Evolutionary conservation across 2,797 vertebrate species (phyloP), one percentile per base, ranked within the genome.

Genomic region (Amblyraja radiata): DNA sequence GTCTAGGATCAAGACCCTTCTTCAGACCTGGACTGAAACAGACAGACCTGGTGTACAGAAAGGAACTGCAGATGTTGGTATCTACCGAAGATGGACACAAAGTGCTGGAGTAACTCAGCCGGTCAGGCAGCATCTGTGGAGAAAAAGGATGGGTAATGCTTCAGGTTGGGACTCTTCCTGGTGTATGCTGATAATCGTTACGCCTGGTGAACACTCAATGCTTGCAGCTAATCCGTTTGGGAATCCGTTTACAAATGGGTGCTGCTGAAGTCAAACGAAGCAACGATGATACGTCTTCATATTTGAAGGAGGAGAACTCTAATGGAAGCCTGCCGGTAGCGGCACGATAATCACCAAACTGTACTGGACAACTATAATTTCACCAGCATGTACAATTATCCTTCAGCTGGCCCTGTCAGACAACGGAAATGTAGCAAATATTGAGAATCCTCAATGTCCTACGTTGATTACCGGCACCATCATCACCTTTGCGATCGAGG

Each of bases 381-480:
- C 93, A 83, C 94, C 94, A 94, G 94, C 93, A 94, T 95, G 95
- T 94, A 93, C 94, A 93, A 94, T 81, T 94, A 95, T 36, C 68
- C 61, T 81, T 94, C 93, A 73, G 25, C 28, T 81, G 14, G 21
- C 23, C 18, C 6, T 74, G 23, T 74, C 68, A 71, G 5, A 5
- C 71, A 23, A 23, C 0, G 18, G 71, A 25, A 21, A 25, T 7
- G 63, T 84, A 46, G 18, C 8, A 63, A 88, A 18, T 65, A 7
- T 32, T 88, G 14, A 32, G 61, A 86, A 16, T 65, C 13, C 32
- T 88, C 36, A 14, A 21, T 39, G 54, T 54, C 54, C 23, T 61
- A 21, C 32, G 1, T 68, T 32, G 21, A 68, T 36, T 88, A 21
- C 63, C 16, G 4, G 58, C 28, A 16, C 16, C 65, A 16, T 16